Evolutionary conservation across 2,888 invertebrate species (phyloP).

Genomic region (Ochropleura plecta): DNA sequence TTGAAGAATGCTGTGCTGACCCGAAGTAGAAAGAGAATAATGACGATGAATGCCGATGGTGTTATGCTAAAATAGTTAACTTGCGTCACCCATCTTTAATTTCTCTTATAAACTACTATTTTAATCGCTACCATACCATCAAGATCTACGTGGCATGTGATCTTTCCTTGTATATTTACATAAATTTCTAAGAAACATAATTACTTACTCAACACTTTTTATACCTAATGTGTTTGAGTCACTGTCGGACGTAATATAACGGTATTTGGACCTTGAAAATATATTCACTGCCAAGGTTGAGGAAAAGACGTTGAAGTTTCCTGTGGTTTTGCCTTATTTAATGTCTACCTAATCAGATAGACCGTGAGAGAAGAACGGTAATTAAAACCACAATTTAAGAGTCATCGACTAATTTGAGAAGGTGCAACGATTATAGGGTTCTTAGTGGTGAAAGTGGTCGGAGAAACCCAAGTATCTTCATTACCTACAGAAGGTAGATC

Average conservation of each 20-base stretch:
- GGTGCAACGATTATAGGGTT: background rate
- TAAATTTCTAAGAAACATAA: constrained; percentile 53
- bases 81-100: background rate
- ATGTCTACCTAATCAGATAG: constrained; percentile 42
- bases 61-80: background rate
- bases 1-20: background rate
- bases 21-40: background rate
- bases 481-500: too few species aligned
- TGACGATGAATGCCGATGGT: too few species aligned
- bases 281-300: constrained; percentile 63
- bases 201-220: constrained; percentile 55
- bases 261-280: constrained; percentile 63
- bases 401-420: background rate
- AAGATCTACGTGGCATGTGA: constrained; percentile 17
- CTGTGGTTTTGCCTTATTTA: constrained; percentile 49
- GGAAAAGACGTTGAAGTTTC: constrained; percentile 56
- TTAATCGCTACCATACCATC: constrained; percentile 2
- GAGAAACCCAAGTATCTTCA: too few species aligned
- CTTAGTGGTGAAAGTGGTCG: background rate
- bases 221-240: constrained; percentile 57
- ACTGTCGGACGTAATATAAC: constrained; percentile 58
- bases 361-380: constrained; percentile 25
- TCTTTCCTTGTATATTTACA: constrained; percentile 61
- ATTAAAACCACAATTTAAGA: constrained; percentile 20
- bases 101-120: constrained; percentile 4